Evolutionary conservation across 2,888 invertebrate species (phyloP), one percentile per base, ranked within the genome.

Genomic region (Himalopsyche japonica): DNA sequence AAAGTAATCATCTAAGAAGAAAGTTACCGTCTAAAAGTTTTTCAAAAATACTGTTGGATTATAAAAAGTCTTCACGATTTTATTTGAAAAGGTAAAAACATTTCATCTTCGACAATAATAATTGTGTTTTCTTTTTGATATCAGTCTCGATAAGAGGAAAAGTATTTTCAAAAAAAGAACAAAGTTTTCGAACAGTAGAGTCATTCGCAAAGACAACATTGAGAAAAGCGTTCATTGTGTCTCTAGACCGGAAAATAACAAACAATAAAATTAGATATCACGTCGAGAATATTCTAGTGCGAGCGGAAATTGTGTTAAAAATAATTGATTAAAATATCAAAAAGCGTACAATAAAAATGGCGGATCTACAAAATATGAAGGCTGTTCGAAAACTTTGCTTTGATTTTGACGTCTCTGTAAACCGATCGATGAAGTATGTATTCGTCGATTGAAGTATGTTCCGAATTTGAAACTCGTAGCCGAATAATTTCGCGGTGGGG

Each of bases 331-430:
- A 82, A 49, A 43, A 49, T 76, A 49, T 76, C 43, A 70, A n/a
- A n/a, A 79, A 57, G 24, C 43, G 34, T 78, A 64, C 77, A 15
- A 2, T 24, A 81, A 90, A 91, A 91, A 91, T 91, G 92, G 92
- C 92, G 92, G 91, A 90, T 89, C 89, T 90, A 91, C 90, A 90
- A 89, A 90, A 57, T 57, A 89, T 92, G 93, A 93, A 93, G 94
- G 94, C 94, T 94, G 94, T 94, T 94, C 94, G 94, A 94, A 93
- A 94, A 94, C 94, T 93, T 93, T 90, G 82, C 84, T 78, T 32
- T 49, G 4, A n/a, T 47, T 82, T 37, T 43, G 57, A 57, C 20
- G 57, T 24, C 57, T 24, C 57, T 3, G 24, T 57, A 57, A 57
- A 20, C 20, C 78, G 43, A 34, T 18, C 37, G 78, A 78, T n/a